Evolutionary conservation across 2,797 vertebrate genomes (phyloP).

Genomic region (Nothura maculosa): DNA sequence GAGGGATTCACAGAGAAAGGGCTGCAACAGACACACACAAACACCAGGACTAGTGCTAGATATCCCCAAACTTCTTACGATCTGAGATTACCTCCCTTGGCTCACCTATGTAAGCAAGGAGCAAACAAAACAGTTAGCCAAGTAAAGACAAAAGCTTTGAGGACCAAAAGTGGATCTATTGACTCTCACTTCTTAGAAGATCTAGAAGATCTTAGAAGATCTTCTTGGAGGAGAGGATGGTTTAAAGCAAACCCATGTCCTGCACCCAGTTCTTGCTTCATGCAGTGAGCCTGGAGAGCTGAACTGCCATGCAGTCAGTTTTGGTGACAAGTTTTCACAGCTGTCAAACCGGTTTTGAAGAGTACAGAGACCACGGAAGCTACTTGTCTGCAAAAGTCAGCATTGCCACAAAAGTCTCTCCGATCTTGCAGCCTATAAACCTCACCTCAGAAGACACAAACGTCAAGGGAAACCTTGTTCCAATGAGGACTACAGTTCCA

Average conservation of each 20-base stretch:
- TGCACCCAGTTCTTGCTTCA: background rate
- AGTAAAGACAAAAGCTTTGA: background rate
- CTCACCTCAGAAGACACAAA: background rate
- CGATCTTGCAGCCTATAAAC: background rate
- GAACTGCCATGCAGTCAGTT: background rate
- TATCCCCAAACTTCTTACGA: fast-evolving
- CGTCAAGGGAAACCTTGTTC: background rate
- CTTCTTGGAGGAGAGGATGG: background rate
- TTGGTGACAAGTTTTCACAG: no score
- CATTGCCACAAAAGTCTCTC: background rate
- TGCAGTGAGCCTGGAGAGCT: background rate
- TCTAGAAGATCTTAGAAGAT: background rate
- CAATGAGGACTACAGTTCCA: background rate
- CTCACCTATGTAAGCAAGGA: background rate
- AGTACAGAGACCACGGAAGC: background rate
- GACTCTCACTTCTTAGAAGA: background rate
- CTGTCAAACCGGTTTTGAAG: background rate
- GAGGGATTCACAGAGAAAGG: conserved; percentile 88
- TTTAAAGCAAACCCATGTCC: background rate
- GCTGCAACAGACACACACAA: conserved; percentile 73
- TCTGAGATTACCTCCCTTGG: background rate
- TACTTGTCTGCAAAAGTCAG: background rate
- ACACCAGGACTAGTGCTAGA: background rate
- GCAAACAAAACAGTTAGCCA: background rate
- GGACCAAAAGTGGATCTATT: background rate